Conservation (phyloP, 2,113 vertebrate genomes). For the Pterocles orientalis region DNA sequence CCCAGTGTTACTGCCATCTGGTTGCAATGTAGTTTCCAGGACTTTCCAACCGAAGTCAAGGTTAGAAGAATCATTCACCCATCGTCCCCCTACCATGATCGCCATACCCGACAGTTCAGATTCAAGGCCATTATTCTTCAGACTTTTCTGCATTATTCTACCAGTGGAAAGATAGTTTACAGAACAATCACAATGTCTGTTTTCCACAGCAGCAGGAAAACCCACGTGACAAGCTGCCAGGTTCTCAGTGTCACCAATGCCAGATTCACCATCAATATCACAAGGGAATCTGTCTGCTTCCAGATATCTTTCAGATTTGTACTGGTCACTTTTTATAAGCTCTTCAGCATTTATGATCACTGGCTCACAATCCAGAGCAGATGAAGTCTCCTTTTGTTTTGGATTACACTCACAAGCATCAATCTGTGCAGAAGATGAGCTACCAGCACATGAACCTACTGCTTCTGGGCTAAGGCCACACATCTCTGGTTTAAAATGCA, state of each 20-base stretch:
- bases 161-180: background rate
- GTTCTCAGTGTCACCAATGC: background rate
- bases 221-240: background rate
- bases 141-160: background rate
- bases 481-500: background rate
- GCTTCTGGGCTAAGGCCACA: conserved; percentile 3
- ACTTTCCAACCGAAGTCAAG: background rate
- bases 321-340: background rate
- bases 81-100: background rate
- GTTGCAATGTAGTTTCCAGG: background rate
- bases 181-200: background rate
- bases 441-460: background rate
- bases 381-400: background rate
- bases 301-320: background rate
- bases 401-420: background rate
- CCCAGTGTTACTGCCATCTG: background rate
- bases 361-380: background rate
- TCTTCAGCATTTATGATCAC: background rate
- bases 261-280: background rate
- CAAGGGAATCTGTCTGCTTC: background rate
- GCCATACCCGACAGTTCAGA: background rate
- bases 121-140: background rate
- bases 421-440: background rate
- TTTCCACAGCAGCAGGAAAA: conserved; percentile 35
- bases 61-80: background rate